Base-by-base conservation (phyloP, 1,140 invertebrate species). In the Drosophila ambigua region DNA sequence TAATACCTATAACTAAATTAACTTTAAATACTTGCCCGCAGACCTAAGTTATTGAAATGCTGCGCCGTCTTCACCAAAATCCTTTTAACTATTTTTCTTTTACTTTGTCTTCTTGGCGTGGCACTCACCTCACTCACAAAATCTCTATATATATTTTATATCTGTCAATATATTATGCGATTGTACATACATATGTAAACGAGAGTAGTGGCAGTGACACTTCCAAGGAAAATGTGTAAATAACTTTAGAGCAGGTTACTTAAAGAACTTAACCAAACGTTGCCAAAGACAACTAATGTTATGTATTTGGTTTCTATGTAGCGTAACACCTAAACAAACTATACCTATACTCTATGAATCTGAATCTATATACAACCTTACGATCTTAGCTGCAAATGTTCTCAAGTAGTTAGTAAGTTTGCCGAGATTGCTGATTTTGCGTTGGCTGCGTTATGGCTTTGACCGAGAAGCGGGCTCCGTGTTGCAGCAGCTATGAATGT, bases 351-450 rank as follows among this genome's bases (percentile, higher is more conserved):
- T 71, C 52, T 69, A 45, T 39, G 66, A 61, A 57, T 57, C 44
- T 68, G 41, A 67, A 68, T 44, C 50, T 73, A 57, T 80, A 77
- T 69, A 74, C 46, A 74, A 48, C 39, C 48, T 39, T 52, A 61
- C 28, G 41, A 72, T 60, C 28, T 82, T 85, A 85, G 82, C 73
- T 87, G 68, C 66, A 71, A 71, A 79, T 71, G 69, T 77, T 84
- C 64, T 74, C 63, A 84, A 90, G 77, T 89, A 90, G 84, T 80
- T 88, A 88, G 84, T 88, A 88, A 83, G 83, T 88, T 87, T 52
- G 50, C 48, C 20, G 20, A 64, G 49, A 63, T 79, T 59, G 50
- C 44, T 63, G 58, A 64, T 51, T 63, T 79, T 85, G 79, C 60
- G 60, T 85, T 87, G 83, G 66, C 75, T 83, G 83, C 63, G 62